Base-by-base conservation (phyloP, 1,140 invertebrate species). In the Macrosteles quadrilineatus region DNA sequence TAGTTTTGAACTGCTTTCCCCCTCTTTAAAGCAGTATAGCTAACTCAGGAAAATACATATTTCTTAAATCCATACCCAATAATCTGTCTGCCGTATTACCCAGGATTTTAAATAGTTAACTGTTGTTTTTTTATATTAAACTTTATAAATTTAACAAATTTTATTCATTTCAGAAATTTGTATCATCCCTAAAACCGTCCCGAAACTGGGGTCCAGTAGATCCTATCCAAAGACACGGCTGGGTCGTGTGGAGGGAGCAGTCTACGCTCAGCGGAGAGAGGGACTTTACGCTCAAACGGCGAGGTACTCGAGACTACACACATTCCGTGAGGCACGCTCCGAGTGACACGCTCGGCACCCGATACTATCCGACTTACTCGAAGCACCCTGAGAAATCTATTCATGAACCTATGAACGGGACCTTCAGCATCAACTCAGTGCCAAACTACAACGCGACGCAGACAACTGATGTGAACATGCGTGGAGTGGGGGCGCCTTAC, bases 181-280 rank as follows among this genome's bases (percentile, higher is more conserved):
- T 81, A 76, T 82, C 83, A 53, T 83, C 85, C 19, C 80, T 86
- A 55, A 83, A 81, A 74, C 85, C 85, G 19, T 84, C 85, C 0
- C 78, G 85, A 3, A 85, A 87, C 67, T 87, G 86, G 86, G 86
- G 86, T 12, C 86, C 86, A 14, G 81, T 83, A 12, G 86, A 87
- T 71, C 85, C 86, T 12, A 86, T 87, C 68, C 81, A 83, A 27
- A 79, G 85, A n/a, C 84, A 87, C 75, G 85, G 83, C 65, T 87
- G 85, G 85, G 77, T 86, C 36, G 81, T 85, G 31, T 83, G 85
- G 77, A 71, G 75, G 23, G 75, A 76, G 45, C 73, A 74, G 29
- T 75, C 73, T 25, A 74, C 75, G 21, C 68, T 73, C 72, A 83
- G 75, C 72, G 85, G 85, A 0, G 80, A 84, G 62, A 76, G 83